Base-by-base conservation (phyloP, 2,113 vertebrate genomes). In the Anhinga anhinga region DNA sequence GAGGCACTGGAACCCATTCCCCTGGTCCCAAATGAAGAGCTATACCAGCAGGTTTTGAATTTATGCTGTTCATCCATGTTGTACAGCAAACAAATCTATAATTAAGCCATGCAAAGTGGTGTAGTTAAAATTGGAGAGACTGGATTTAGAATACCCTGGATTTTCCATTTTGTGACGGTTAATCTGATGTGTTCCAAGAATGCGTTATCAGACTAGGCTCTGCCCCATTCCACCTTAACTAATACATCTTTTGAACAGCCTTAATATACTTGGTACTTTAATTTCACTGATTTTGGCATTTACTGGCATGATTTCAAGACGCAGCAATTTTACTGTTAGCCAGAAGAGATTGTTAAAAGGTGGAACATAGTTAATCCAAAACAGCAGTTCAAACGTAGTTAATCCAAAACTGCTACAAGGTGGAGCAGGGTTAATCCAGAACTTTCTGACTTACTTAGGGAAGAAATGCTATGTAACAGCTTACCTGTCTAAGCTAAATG, bases 11-110 rank as follows among this genome's bases (percentile, higher is more conserved):
- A 40, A 26, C 13, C 29, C 50, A 4, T 5, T 19, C 30, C 36
- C 22, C 32, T 8, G 3, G 30, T 53, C 27, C 79, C 26, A 44
- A 3, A 6, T 1, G 23, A 36, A 27, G 30, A 78, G 65, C 65
- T 38, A 0, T 19, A 27, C 36, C 38, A 27, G 42, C 53, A 38
- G n/a, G 3, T 29, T 58, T 13, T 38, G 13, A 30, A 11, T 38
- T 15, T 7, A 1, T 4, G 14, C 16, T 62, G 1, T 7, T 62
- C 25, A 7, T 52, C 56, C 6, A 0, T 16, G 3, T 4, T 22
- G 6, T 38, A 10, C 40, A 70, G 76, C 66, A 55, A 15, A 15
- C 2, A 4, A 8, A 7, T 9, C 49, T 11, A 0, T 7, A 4
- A 10, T 22, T 19, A 7, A 0, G 7, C 59, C 34, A 0, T 52